Percentiles rank a stretch among this genome's conserved stretches.
These are phyloP conservation scores for Dendroctonus valens DNA, from an alignment of 1,140 invertebrate species.

Conservation along the genomic window DNA sequence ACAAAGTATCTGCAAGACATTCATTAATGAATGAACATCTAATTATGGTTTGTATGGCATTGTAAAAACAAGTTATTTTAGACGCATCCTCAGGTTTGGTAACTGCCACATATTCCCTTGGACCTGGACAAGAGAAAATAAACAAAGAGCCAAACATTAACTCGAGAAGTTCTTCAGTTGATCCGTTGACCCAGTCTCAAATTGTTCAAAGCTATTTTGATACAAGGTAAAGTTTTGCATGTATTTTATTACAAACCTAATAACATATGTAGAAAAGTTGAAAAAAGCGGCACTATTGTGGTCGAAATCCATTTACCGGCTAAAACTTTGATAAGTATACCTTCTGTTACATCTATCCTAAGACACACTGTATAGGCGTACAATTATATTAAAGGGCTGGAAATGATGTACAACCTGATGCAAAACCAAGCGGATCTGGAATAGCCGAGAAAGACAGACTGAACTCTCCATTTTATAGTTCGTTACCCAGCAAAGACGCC, in stretches of 20 bases:
- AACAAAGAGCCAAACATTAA: conserved; percentile 16
- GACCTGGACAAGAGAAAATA: conserved; percentile 4
- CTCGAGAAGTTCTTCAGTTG: conserved; percentile 7
- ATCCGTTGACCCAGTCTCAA: conserved; percentile 37
- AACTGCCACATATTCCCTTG: conserved; percentile 31
- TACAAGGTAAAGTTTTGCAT: conserved; percentile 15
- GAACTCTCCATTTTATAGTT: conserved; percentile 49
- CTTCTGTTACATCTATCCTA: background rate
- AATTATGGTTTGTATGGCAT: background rate
- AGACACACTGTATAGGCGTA: background rate
- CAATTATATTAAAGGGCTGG: background rate
- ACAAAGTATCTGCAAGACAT: background rate
- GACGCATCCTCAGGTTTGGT: conserved; percentile 14
- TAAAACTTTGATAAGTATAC: too few species aligned
- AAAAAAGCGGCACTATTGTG: background rate
- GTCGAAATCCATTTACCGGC: background rate
- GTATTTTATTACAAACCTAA: background rate
- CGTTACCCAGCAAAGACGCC: conserved; percentile 54
- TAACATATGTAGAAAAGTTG: background rate
- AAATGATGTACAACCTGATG: conserved; percentile 38
- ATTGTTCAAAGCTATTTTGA: conserved; percentile 43
- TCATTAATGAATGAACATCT: background rate
- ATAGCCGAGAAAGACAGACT: background rate
- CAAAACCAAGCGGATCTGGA: conserved; percentile 25
- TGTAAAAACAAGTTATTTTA: background rate